Conservation (phyloP, 2,888 invertebrate genomes). For the Pasiphila rectangulata region DNA sequence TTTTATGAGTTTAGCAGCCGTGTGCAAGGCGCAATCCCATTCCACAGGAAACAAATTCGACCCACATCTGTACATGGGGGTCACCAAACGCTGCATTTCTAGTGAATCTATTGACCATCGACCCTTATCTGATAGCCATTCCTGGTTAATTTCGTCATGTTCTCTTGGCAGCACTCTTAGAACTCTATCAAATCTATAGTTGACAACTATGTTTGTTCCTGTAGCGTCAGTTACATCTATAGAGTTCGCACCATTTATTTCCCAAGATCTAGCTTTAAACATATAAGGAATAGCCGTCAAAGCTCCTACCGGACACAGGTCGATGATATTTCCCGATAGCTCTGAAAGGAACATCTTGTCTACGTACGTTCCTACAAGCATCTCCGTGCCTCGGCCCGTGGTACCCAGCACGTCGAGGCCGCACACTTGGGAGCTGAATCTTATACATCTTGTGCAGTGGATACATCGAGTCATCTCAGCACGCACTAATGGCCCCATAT, state of each 20-base stretch:
- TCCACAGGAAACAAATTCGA: slow-evolving; percentile 89
- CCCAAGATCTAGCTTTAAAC: slow-evolving; percentile 98
- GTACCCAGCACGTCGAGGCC: slow-evolving; percentile 97
- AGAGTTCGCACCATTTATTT: slow-evolving; percentile 86
- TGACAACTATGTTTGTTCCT: slow-evolving; percentile 64
- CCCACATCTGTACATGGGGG: slow-evolving; percentile 91
- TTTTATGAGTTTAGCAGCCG: slow-evolving; percentile 83
- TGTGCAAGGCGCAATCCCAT: slow-evolving; percentile 95
- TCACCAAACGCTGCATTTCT: slow-evolving; percentile 94
- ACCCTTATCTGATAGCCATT: slow-evolving; percentile 98
- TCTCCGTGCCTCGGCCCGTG: slow-evolving; percentile 94
- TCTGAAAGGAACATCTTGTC: slow-evolving; percentile 98
- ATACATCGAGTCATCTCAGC: slow-evolving; percentile 99
- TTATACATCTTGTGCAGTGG: slow-evolving; percentile 98
- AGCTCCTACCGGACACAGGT: slow-evolving; percentile 99
- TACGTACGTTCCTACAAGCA: slow-evolving; percentile 99
- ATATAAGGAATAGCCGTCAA: slow-evolving; percentile 97
- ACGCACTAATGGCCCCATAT: slow-evolving; percentile 97
- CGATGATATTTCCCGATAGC: slow-evolving; percentile 98
- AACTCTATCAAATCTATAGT: slow-evolving; percentile 60
- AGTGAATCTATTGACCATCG: slow-evolving; percentile 98
- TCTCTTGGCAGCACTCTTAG: slow-evolving; percentile 66
- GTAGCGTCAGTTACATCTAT: slow-evolving; percentile 73
- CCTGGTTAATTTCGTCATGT: slow-evolving; percentile 88
- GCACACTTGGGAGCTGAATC: slow-evolving; percentile 98